These are phyloP conservation scores for Himalopsyche anomala DNA, from an alignment of 2,888 invertebrate genomes.

Conservation along the genomic window DNA sequence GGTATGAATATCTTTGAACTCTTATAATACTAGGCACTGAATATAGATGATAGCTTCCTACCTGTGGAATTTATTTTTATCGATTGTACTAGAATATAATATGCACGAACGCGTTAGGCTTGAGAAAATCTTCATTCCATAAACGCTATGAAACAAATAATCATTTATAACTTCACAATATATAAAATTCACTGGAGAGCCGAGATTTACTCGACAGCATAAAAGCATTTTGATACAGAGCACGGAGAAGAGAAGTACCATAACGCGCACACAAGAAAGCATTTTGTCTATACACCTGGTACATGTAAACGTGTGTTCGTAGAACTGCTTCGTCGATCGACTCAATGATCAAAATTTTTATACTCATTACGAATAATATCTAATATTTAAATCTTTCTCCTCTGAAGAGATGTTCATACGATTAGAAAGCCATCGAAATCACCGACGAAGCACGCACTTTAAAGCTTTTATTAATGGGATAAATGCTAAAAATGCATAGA, in stretches of 20 bases:
- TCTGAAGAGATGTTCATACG: not conserved
- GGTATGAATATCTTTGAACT: not conserved
- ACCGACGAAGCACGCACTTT: constrained; percentile 49
- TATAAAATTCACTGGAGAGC: constrained; percentile 5
- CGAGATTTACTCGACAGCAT: not conserved
- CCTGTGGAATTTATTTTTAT: constrained; percentile 17
- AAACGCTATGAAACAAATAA: constrained; percentile 28
- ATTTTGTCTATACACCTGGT: not conserved
- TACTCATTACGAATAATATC: not conserved
- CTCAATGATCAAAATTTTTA: not conserved
- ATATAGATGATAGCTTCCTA: constrained; percentile 25
- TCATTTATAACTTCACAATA: not conserved
- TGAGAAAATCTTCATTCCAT: constrained; percentile 24
- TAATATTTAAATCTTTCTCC: not conserved
- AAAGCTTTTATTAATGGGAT: constrained; percentile 62
- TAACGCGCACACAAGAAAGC: not conserved
- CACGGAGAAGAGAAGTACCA: not conserved
- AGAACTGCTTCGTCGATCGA: not conserved
- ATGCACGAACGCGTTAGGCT: constrained; percentile 4
- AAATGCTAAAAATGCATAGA: constrained; percentile 63
- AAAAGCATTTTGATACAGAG: not conserved
- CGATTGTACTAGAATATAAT: constrained; percentile 21
- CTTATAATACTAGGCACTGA: constrained; percentile 42
- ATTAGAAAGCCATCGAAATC: not conserved
- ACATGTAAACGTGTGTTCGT: not conserved